phyloP scores from a whole-genome alignment of 2,888 invertebrate genomes.

The Noctua fimbriata region DNA sequence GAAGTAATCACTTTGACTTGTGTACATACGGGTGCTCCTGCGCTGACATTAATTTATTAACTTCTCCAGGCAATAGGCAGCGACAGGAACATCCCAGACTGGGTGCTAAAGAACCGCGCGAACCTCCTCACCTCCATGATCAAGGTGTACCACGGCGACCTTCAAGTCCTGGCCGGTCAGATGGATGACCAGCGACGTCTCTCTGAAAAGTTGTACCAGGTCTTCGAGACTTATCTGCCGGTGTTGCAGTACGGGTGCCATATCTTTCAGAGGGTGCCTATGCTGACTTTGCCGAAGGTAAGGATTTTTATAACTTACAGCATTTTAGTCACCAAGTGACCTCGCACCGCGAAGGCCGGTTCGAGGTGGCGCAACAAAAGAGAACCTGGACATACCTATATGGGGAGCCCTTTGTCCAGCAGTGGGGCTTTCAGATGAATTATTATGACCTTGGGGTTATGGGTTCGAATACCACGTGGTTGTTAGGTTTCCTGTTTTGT shows the following conservation, averaged over 20 bases:
- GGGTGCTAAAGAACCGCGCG: conserved; percentile 94
- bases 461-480: not conserved
- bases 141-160: conserved; percentile 96
- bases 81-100: conserved; percentile 95
- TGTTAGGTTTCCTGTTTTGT: not conserved
- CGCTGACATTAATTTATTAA: not conserved
- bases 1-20: too few species aligned
- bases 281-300: conserved; percentile 95
- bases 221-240: conserved; percentile 97
- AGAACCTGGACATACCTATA: not conserved
- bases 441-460: not conserved
- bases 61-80: conserved; percentile 94
- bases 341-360: not conserved
- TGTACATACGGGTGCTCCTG: not conserved
- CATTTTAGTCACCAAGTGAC: not conserved
- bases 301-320: conserved; percentile 16
- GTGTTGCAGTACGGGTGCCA: conserved; percentile 95
- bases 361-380: not conserved
- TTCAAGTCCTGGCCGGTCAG: conserved; percentile 92
- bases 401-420: not conserved
- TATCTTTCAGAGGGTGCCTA: conserved; percentile 95
- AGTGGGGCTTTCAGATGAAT: too few species aligned
- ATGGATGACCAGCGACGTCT: conserved; percentile 88
- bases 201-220: conserved; percentile 94
- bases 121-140: conserved; percentile 94